Percentiles rank a stretch among this genome's conserved stretches.
Evolutionary conservation across 2,888 invertebrate genomes (phyloP).

Genomic region (Megalurothrips usitatus): DNA sequence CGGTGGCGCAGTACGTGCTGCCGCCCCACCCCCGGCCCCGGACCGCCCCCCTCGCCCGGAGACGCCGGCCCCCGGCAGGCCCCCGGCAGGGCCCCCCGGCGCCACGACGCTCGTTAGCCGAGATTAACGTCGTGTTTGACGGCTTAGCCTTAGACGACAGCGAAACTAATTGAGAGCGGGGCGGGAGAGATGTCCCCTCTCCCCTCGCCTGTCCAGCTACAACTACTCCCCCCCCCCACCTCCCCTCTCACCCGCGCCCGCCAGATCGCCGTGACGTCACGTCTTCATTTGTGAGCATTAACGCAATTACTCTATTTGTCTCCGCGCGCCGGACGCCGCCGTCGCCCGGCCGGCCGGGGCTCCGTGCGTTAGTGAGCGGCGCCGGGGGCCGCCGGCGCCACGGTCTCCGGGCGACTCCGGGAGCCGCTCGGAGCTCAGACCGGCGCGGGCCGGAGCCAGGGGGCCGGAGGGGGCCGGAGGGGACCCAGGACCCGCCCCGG

Average conservation of each 20-base stretch:
- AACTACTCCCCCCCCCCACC: not conserved
- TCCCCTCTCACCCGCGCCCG: not conserved
- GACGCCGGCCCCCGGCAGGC: not conserved
- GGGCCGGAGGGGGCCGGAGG: not conserved
- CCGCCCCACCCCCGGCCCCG: too few species aligned
- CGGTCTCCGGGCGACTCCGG: not conserved
- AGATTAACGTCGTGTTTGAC: conserved; percentile 26
- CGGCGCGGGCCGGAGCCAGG: not conserved
- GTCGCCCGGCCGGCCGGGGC: not conserved
- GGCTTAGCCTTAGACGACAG: conserved; percentile 19
- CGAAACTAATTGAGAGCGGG: conserved; percentile 12
- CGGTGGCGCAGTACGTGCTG: too few species aligned
- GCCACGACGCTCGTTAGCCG: conserved; percentile 22
- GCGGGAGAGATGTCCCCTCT: not conserved
- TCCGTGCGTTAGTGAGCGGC: not conserved
- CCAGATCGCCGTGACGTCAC: not conserved
- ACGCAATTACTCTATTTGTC: conserved; percentile 17
- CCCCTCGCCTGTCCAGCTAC: not conserved
- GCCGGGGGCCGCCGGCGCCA: not conserved
- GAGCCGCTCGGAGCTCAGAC: not conserved
- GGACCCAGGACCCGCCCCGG: too few species aligned
- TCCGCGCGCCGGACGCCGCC: not conserved
- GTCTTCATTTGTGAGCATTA: conserved; percentile 22
- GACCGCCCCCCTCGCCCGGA: not conserved
- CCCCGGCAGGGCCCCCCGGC: not conserved